These are phyloP conservation scores for Pyrgus malvae DNA, from an alignment of 2,888 invertebrate species.

Conservation along the genomic window DNA sequence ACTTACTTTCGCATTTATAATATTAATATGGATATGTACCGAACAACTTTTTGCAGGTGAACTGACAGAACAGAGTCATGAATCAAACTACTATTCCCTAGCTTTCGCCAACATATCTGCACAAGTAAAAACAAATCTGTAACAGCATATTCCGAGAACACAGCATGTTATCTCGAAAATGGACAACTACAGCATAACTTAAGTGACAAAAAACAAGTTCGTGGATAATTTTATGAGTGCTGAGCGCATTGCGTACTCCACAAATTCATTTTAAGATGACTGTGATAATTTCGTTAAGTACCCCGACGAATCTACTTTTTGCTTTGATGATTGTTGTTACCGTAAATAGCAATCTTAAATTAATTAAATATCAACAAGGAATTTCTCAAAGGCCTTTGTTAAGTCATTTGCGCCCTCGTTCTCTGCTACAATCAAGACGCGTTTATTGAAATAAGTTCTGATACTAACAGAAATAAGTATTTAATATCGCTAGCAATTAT, in stretches of 20 bases:
- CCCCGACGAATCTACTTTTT: slow-evolving; percentile 22
- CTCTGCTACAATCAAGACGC: slow-evolving; percentile 4
- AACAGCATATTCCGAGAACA: slow-evolving; percentile 10
- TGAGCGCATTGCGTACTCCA: slow-evolving; percentile 1
- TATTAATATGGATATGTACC: too few species aligned
- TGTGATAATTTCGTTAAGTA: slow-evolving; percentile 17
- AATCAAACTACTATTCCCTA: slow-evolving; percentile 13
- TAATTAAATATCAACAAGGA: slow-evolving; percentile 31
- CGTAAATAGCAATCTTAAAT: slow-evolving; percentile 32
- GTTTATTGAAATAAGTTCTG: slow-evolving; percentile 12
- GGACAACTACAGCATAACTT: neutral
- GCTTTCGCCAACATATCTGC: slow-evolving; percentile 7
- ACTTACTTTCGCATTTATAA: too few species aligned
- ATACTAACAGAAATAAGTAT: neutral
- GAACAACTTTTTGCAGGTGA: slow-evolving; percentile 2
- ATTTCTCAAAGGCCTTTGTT: slow-evolving; percentile 28
- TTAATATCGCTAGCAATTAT: neutral
- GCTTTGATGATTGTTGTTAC: slow-evolving; percentile 27
- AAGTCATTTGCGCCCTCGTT: slow-evolving; percentile 8
- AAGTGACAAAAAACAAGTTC: slow-evolving; percentile 19
- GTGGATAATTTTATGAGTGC: slow-evolving; percentile 23
- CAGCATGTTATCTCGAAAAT: slow-evolving; percentile 5
- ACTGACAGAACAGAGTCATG: slow-evolving; percentile 1
- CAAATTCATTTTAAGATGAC: slow-evolving; percentile 18
- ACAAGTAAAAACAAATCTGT: slow-evolving; percentile 11